A percentile compares a stretch with the other conserved stretches of the same genome.
phyloP scores from a whole-genome alignment of 2,888 invertebrate genomes.

The Unio pictorum region DNA sequence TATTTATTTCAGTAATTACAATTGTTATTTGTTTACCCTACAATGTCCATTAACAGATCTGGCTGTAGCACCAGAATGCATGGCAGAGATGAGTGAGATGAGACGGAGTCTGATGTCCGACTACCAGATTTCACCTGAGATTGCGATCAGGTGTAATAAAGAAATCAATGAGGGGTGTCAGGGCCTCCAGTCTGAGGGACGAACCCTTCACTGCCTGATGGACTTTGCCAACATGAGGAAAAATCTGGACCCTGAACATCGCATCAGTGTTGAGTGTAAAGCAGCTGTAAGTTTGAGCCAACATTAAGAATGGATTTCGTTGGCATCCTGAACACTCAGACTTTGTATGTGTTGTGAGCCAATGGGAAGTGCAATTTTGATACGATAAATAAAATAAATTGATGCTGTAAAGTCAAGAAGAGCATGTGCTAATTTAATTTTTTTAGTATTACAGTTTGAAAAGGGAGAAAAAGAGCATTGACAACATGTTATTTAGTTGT shows the following conservation, averaged over 20 bases:
- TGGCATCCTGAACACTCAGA: not conserved
- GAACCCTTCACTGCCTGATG: conserved; percentile 96
- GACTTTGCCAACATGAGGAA: conserved; percentile 79
- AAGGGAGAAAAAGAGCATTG: no score
- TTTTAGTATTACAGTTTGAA: no score
- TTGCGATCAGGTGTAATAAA: conserved; percentile 87
- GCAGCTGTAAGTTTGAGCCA: conserved; percentile 40
- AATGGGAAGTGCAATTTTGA: no score
- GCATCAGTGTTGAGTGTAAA: conserved; percentile 29
- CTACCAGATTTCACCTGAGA: conserved; percentile 92
- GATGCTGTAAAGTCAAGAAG: no score
- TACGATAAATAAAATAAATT: no score
- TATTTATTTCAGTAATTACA: no score
- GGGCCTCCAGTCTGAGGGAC: conserved; percentile 85
- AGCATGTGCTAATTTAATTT: no score
- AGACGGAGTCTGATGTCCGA: conserved; percentile 93
- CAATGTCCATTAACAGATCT: conserved; percentile 28
- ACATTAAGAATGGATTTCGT: not conserved
- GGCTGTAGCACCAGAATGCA: conserved; percentile 78
- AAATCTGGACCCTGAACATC: not conserved
- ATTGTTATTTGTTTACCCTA: no score
- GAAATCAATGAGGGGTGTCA: conserved; percentile 80
- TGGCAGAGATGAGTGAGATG: conserved; percentile 91
- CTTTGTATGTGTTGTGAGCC: no score
- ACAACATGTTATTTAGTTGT: no score